Percentiles rank a stretch among this genome's conserved stretches.
Evolutionary conservation across 2,888 invertebrate species (phyloP).

Genomic region (Bursaphelenchus okinawaensis): DNA sequence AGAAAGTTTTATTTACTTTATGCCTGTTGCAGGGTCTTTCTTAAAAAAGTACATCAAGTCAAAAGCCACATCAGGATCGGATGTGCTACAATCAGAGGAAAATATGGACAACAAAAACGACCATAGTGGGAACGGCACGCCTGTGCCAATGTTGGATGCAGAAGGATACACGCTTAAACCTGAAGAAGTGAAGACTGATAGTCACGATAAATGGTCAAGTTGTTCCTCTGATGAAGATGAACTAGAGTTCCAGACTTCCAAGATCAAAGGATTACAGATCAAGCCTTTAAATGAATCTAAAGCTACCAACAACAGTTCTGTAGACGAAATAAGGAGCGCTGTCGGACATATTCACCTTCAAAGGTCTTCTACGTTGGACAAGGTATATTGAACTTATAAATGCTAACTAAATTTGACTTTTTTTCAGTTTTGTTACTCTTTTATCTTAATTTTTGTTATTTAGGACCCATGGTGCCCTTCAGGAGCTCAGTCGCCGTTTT

Average conservation of each 20-base stretch:
- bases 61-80: background rate
- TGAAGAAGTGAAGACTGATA: background rate
- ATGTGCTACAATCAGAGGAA: background rate
- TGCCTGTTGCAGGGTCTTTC: background rate
- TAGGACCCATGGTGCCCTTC: conserved; percentile 48
- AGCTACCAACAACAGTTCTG: conserved; percentile 32
- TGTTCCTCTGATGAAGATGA: conserved; percentile 28
- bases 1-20: background rate
- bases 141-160: background rate
- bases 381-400: conserved; percentile 16
- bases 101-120: background rate
- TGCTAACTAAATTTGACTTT: too few species aligned
- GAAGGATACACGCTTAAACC: background rate
- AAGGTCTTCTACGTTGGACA: conserved; percentile 49
- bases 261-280: conserved; percentile 32
- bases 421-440: too few species aligned
- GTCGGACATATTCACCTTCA: conserved; percentile 48
- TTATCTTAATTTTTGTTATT: conserved; percentile 5
- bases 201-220: background rate
- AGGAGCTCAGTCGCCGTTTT: conserved; percentile 30
- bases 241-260: conserved; percentile 29
- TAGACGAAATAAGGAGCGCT: conserved; percentile 51
- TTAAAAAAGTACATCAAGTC: background rate
- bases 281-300: conserved; percentile 28
- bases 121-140: background rate